Percentiles rank a stretch among this genome's conserved stretches.
Conservation (phyloP, 2,113 vertebrate genomes). For the Calypte anna region DNA sequence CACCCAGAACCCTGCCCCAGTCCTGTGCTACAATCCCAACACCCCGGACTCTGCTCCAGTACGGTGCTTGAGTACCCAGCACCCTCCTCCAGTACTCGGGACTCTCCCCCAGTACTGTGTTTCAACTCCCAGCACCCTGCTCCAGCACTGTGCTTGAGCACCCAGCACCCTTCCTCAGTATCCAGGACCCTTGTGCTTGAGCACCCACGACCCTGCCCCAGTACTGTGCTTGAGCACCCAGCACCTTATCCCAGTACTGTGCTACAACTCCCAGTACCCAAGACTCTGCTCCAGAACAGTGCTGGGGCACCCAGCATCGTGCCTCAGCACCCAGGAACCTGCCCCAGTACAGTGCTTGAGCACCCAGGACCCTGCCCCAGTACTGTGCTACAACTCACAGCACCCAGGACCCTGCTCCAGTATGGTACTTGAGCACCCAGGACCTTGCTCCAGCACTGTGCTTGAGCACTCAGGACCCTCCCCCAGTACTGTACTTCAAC, state of each 20-base stretch:
- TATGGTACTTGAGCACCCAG: background rate
- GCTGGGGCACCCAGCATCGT: background rate
- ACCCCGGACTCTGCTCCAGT: too few relatives aligned
- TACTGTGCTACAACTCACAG: background rate
- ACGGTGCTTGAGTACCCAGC: too few relatives aligned
- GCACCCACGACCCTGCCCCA: background rate
- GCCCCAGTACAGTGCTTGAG: background rate
- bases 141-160: accelerated
- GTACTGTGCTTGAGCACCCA: background rate
- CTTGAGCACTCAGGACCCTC: background rate
- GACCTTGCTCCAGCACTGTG: background rate
- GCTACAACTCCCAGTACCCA: too few relatives aligned
- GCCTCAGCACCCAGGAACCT: background rate
- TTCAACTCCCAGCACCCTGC: background rate
- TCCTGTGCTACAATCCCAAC: background rate
- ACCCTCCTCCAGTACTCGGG: too few relatives aligned
- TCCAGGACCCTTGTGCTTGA: too few relatives aligned
- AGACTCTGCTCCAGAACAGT: background rate
- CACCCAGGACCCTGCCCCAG: background rate
- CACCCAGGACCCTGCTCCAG: background rate
- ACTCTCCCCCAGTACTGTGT: too few relatives aligned
- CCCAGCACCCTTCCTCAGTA: background rate
- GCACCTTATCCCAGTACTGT: background rate
- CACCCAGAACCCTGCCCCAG: background rate
- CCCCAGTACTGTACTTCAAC: background rate